Percentiles rank a stretch among this genome's conserved stretches.
These are phyloP conservation scores for Nipponia nippon DNA, from an alignment of 2,113 vertebrate species.

Conservation along the genomic window DNA sequence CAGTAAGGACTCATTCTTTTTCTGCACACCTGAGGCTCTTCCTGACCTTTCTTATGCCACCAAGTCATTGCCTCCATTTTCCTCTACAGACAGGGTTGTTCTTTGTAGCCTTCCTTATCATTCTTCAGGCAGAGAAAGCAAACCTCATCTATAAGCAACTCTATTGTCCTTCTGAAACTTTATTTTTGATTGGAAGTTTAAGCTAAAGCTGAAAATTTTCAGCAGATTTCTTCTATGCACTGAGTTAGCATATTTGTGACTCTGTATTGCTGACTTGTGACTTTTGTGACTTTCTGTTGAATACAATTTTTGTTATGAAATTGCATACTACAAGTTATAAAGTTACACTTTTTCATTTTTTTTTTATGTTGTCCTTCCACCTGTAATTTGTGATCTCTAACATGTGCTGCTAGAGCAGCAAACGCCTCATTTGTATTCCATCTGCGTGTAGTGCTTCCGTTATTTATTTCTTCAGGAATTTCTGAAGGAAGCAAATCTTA, in stretches of 20 bases:
- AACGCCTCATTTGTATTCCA: background rate
- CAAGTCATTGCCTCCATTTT: background rate
- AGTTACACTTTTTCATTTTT: background rate
- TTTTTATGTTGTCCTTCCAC: background rate
- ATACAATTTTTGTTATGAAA: background rate
- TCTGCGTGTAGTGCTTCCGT: background rate
- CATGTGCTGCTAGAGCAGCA: background rate
- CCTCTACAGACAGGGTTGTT: background rate
- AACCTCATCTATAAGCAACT: background rate
- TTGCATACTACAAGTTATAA: background rate
- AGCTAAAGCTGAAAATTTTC: background rate
- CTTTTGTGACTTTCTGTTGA: background rate
- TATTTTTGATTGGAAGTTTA: background rate
- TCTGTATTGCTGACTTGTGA: background rate
- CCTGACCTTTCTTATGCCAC: background rate
- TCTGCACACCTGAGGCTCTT: background rate
- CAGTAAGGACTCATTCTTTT: background rate
- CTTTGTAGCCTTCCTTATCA: background rate
- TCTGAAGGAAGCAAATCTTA: background rate
- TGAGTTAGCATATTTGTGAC: background rate
- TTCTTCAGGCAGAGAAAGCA: background rate
- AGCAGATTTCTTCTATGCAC: background rate
- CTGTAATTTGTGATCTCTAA: background rate
- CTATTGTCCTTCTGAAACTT: background rate
- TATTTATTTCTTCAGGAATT: conserved; percentile 17